phyloP scores from a whole-genome alignment of 2,113 vertebrate genomes.

The Taurulus bubalis region DNA sequence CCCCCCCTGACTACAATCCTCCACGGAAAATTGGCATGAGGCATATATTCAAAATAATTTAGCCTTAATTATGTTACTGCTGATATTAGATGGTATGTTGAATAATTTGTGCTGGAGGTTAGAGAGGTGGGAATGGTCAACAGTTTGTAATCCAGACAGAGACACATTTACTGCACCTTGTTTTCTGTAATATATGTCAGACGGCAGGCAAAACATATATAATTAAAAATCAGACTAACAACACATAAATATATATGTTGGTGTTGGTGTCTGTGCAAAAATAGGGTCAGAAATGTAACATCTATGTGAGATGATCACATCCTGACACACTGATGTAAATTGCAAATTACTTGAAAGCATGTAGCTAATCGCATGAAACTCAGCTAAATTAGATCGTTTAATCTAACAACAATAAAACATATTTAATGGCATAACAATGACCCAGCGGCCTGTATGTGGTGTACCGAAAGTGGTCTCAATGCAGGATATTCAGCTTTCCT shows the following conservation, averaged over 20 bases:
- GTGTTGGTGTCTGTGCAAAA: background rate
- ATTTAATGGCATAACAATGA: background rate
- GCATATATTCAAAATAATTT: background rate
- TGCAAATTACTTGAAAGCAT: constrained; percentile 24
- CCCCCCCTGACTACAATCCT: background rate
- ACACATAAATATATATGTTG: background rate
- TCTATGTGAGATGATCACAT: constrained; percentile 39
- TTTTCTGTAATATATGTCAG: background rate
- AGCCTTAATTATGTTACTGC: background rate
- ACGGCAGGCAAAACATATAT: no score
- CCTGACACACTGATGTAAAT: constrained; percentile 39
- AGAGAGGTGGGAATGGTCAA: background rate
- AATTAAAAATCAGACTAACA: no score
- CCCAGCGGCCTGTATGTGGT: background rate
- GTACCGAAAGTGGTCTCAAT: background rate
- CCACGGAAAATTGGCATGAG: constrained; percentile 2
- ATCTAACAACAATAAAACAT: accelerated
- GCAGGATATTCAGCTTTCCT: constrained; percentile 8
- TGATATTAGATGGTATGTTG: background rate
- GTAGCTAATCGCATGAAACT: background rate
- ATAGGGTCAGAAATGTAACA: constrained; percentile 51
- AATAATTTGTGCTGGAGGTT: background rate
- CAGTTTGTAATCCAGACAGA: background rate
- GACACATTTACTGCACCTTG: background rate
- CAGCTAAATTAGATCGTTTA: background rate